These are phyloP conservation scores for Heliconius eleuchia DNA, from an alignment of 1,140 invertebrate genomes.

Conservation along the genomic window DNA sequence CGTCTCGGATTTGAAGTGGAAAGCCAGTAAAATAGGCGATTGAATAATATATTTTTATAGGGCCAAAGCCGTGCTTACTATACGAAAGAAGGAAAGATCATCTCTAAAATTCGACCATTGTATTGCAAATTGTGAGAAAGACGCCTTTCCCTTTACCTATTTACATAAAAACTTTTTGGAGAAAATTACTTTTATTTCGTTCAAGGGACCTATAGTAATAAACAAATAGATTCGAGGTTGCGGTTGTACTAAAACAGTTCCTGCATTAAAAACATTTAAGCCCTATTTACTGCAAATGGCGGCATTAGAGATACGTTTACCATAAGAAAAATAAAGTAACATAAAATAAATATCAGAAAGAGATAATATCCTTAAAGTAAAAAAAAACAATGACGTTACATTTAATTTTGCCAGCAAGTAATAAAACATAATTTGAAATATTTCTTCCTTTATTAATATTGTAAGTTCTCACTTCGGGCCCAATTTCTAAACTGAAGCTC, in stretches of 20 bases:
- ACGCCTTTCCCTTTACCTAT: constrained; percentile 69
- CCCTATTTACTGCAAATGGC: constrained; percentile 32
- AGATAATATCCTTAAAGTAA: neutral
- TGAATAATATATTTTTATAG: constrained; percentile 79
- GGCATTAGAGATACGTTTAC: constrained; percentile 35
- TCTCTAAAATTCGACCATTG: constrained; percentile 73
- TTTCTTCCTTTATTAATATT: too few relatives aligned
- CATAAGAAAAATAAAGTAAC: constrained; percentile 36
- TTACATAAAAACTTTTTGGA: constrained; percentile 72
- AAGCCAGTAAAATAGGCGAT: constrained; percentile 70
- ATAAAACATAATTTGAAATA: neutral
- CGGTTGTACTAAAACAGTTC: constrained; percentile 39
- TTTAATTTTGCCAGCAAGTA: neutral
- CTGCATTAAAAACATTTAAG: constrained; percentile 42
- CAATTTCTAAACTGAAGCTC: too few relatives aligned
- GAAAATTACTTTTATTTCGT: constrained; percentile 69
- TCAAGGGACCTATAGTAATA: constrained; percentile 47
- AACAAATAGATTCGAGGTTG: constrained; percentile 45
- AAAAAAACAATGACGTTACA: neutral
- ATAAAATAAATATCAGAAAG: constrained; percentile 31
- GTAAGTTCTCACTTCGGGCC: too few relatives aligned
- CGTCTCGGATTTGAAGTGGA: constrained; percentile 65
- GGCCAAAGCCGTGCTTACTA: constrained; percentile 68
- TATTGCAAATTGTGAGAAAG: constrained; percentile 78
- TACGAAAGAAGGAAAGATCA: constrained; percentile 74